Evolutionary conservation across 2,797 vertebrate species (phyloP).

Genomic region (Pantherophis vulpinus): DNA sequence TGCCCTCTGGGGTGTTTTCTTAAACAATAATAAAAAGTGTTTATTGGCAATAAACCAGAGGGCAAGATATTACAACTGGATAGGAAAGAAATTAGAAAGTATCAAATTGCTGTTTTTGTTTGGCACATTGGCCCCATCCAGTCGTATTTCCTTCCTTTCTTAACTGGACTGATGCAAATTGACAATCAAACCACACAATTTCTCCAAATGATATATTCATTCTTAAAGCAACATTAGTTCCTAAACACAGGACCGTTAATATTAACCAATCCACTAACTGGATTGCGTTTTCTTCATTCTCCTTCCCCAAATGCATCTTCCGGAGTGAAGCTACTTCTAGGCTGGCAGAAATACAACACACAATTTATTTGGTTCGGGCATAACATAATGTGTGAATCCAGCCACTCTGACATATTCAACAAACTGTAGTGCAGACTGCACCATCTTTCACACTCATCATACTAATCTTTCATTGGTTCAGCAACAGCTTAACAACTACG

Average conservation of each 20-base stretch:
- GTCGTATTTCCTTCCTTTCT: background rate
- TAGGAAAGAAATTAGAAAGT: background rate
- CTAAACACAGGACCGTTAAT: background rate
- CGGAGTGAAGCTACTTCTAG: background rate
- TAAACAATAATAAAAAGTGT: background rate
- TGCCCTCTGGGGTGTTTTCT: background rate
- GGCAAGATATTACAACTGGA: background rate
- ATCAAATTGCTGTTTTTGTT: background rate
- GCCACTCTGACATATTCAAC: background rate
- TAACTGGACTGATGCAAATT: background rate
- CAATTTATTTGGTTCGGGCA: background rate
- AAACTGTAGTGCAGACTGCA: background rate
- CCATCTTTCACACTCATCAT: background rate
- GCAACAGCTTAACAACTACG: background rate
- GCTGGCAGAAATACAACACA: background rate
- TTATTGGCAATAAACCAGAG: background rate
- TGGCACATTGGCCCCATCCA: background rate
- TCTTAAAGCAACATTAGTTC: background rate
- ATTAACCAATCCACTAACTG: background rate
- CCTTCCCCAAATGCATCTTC: background rate
- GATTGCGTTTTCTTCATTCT: background rate
- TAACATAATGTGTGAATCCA: background rate
- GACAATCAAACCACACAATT: background rate
- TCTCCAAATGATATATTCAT: background rate
- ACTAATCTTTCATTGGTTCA: background rate